phyloP scores from a whole-genome alignment of 37 sponge, comb jelly and placozoan genomes.

The Spongilla lacustris region DNA sequence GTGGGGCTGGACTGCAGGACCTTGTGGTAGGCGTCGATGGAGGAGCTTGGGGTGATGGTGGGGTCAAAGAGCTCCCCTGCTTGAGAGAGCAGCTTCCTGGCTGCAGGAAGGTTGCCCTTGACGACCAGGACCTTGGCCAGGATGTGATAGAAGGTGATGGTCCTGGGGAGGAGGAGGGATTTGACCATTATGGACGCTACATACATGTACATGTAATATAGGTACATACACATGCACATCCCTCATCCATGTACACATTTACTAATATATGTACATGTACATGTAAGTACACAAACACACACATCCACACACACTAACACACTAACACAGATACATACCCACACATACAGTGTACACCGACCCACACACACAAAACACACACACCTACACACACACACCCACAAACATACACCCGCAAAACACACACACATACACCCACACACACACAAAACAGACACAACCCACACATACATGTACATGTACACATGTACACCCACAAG shows the following conservation, averaged over 20 bases:
- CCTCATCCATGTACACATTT: background rate
- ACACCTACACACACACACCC: background rate
- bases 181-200: no score
- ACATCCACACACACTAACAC: slow-evolving; percentile 15
- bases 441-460: background rate
- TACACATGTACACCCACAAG: background rate
- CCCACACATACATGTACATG: background rate
- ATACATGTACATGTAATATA: background rate
- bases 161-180: background rate
- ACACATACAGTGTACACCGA: slow-evolving; percentile 1
- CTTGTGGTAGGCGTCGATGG: background rate
- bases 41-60: background rate
- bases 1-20: background rate
- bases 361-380: background rate
- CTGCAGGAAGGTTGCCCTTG: background rate
- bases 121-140: background rate
- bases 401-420: no score
- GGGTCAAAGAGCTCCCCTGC: background rate
- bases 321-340: background rate
- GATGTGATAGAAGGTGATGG: background rate
- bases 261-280: slow-evolving; percentile 15
- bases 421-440: background rate
- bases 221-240: background rate
- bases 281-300: background rate
- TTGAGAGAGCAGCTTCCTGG: background rate